These are phyloP conservation scores for Drosophila sordidapex DNA, from an alignment of 2,888 invertebrate species.

Conservation along the genomic window DNA sequence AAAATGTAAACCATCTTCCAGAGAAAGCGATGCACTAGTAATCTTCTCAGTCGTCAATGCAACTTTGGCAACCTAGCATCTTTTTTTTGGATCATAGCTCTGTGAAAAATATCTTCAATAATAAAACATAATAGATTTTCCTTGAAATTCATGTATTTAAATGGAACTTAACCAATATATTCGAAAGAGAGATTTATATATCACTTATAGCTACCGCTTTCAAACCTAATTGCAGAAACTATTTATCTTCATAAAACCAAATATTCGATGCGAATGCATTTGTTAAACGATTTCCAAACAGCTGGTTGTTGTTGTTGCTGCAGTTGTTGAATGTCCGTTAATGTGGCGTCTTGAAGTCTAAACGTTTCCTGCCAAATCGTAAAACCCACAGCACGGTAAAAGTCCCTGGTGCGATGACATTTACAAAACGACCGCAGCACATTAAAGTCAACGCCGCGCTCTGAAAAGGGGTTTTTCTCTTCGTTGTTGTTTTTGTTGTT, in stretches of 20 bases:
- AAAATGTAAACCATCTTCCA: fast-evolving
- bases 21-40: neutral
- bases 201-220: neutral
- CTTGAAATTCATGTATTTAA: neutral
- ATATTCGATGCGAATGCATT: neutral
- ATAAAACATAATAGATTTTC: neutral
- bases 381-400: constrained; percentile 14
- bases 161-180: neutral
- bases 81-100: neutral
- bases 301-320: neutral
- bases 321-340: constrained; percentile 26
- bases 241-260: constrained; percentile 48
- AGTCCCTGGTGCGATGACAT: constrained; percentile 49
- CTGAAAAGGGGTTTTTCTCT: constrained; percentile 22
- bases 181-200: neutral
- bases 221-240: constrained; percentile 28
- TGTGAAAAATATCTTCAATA: neutral
- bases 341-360: constrained; percentile 70
- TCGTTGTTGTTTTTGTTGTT: constrained; percentile 2
- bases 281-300: constrained; percentile 7
- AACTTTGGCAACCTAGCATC: neutral
- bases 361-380: constrained; percentile 58
- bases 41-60: neutral
- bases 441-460: constrained; percentile 64
- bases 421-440: constrained; percentile 60